Evolutionary conservation across 2,888 invertebrate species (phyloP).

Genomic region (Andrena flavipes): DNA sequence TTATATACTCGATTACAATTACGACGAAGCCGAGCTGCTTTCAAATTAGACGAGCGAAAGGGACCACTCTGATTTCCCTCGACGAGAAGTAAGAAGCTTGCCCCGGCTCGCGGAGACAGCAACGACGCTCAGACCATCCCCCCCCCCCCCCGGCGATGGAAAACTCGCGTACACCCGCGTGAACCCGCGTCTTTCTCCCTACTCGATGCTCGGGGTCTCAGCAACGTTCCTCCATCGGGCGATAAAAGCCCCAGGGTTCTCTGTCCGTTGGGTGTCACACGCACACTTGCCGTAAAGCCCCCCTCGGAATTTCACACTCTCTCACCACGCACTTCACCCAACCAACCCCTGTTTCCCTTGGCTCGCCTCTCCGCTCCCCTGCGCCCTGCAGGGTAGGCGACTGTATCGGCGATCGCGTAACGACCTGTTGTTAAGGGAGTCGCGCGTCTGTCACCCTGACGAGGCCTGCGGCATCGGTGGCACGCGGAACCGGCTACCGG

Average conservation of each 20-base stretch:
- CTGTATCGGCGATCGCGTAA: conserved; percentile 16
- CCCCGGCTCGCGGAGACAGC: background rate
- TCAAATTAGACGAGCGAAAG: no score
- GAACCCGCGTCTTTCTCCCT: conserved; percentile 24
- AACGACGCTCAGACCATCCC: background rate
- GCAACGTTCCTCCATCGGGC: conserved; percentile 31
- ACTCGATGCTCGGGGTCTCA: conserved; percentile 14
- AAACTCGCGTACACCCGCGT: conserved; percentile 9
- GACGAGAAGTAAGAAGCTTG: no score
- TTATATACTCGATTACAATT: no score
- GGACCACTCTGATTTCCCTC: no score
- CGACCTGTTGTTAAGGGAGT: conserved; percentile 12
- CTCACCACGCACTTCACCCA: conserved; percentile 10
- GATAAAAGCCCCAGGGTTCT: background rate
- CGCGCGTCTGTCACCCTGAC: conserved; percentile 44
- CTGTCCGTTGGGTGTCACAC: background rate
- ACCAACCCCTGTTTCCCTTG: background rate
- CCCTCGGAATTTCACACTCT: conserved; percentile 16
- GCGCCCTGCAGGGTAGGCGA: background rate
- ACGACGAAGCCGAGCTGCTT: no score
- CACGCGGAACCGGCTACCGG: conserved; percentile 74
- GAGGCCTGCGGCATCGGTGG: conserved; percentile 46
- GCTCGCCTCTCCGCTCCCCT: background rate
- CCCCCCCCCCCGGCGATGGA: no score
- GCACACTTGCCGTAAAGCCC: conserved; percentile 26